These are phyloP conservation scores for Cheumatopsyche charites DNA, from an alignment of 1,140 invertebrate species.

Conservation along the genomic window DNA sequence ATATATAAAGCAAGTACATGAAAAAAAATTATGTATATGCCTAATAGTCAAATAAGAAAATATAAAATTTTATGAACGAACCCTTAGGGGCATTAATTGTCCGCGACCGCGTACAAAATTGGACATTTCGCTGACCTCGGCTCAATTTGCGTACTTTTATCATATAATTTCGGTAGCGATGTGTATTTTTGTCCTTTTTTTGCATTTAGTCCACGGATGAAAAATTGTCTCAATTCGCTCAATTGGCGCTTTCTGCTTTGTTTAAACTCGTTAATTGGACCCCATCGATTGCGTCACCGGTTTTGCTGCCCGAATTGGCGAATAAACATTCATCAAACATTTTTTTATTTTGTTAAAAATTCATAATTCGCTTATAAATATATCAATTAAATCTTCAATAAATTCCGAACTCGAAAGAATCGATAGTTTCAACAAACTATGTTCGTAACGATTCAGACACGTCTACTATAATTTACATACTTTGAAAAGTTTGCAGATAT, in stretches of 20 bases:
- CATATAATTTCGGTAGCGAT: neutral
- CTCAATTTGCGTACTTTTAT: constrained; percentile 7
- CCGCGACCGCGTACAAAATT: neutral
- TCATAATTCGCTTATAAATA: too few species aligned
- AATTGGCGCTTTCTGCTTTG: constrained; percentile 18
- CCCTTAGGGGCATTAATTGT: neutral
- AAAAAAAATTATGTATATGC: too few species aligned
- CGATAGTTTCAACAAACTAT: too few species aligned
- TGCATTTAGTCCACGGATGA: neutral
- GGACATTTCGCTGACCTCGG: constrained; percentile 2
- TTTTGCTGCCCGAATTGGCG: neutral
- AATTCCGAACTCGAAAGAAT: too few species aligned
- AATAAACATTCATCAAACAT: neutral
- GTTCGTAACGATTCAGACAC: too few species aligned
- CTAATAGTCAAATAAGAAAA: too few species aligned
- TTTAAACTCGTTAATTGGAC: constrained; percentile 20
- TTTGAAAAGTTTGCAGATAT: too few species aligned
- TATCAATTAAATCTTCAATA: too few species aligned
- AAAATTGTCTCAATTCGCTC: constrained; percentile 27
- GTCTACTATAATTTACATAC: too few species aligned
- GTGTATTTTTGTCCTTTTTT: constrained; percentile 1
- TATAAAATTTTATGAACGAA: too few species aligned
- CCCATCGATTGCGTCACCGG: constrained; percentile 19
- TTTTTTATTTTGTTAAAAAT: too few species aligned
- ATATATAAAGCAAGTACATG: too few species aligned